phyloP scores from a whole-genome alignment of 2,888 invertebrate species.

The Trachelus iudaicus region DNA sequence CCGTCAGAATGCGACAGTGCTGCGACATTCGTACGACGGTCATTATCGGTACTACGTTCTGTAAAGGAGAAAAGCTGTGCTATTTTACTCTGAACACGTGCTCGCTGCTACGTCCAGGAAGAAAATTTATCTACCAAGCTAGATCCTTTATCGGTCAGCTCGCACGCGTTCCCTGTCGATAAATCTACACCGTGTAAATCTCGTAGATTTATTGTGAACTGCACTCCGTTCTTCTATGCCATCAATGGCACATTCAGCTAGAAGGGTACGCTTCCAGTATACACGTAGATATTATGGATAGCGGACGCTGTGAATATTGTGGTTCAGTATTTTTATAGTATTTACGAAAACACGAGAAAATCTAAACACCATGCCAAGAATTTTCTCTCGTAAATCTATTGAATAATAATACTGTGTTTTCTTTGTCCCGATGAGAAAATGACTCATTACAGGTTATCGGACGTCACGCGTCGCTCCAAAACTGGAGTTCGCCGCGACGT shows the following conservation, averaged over 20 bases:
- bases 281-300: neutral
- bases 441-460: neutral
- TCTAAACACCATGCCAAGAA: neutral
- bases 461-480: neutral
- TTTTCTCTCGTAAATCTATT: neutral
- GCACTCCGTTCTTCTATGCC: neutral
- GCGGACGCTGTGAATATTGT: neutral
- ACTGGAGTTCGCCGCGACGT: neutral
- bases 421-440: neutral
- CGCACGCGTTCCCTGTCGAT: neutral
- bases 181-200: neutral
- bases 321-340: neutral
- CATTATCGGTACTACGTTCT: neutral
- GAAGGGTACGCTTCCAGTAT: no score
- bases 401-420: neutral
- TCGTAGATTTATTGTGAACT: neutral
- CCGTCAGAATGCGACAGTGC: neutral
- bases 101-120: neutral
- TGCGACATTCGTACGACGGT: neutral
- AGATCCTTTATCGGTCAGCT: neutral
- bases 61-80: neutral
- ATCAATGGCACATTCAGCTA: neutral
- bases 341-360: neutral
- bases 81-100: neutral
- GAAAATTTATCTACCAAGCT: neutral